Evolutionary conservation across 2,113 vertebrate species (phyloP).

Genomic region (Myxocyprinus asiaticus): DNA sequence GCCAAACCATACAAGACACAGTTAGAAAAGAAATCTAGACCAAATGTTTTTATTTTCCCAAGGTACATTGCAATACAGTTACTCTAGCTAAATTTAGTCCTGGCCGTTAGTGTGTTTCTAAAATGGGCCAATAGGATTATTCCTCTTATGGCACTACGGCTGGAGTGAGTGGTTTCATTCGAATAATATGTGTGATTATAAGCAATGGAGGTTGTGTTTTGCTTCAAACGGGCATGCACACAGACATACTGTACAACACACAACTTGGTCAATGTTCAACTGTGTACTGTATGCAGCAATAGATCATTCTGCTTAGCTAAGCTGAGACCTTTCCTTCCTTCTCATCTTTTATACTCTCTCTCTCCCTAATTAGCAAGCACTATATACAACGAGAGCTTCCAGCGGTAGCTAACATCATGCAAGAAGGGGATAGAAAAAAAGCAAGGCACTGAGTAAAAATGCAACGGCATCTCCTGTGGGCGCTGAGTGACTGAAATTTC

Average conservation of each 20-base stretch:
- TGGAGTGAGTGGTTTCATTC: conserved; percentile 21
- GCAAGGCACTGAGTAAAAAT: conserved; percentile 60
- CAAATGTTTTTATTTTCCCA: conserved; percentile 41
- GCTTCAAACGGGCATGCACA: conserved; percentile 6
- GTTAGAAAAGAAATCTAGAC: conserved; percentile 44
- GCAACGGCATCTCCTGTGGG: conserved; percentile 79
- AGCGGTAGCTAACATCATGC: conserved; percentile 50
- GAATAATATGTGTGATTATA: conserved; percentile 8
- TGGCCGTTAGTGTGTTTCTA: conserved; percentile 51
- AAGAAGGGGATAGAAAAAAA: conserved; percentile 41
- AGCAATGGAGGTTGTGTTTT: background rate
- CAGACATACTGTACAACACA: no score
- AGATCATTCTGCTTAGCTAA: conserved; percentile 60
- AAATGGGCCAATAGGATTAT: conserved; percentile 46
- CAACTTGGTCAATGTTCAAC: conserved; percentile 5
- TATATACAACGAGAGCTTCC: conserved; percentile 45
- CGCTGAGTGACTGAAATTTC: conserved; percentile 77
- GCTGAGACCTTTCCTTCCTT: conserved; percentile 22
- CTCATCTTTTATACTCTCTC: background rate
- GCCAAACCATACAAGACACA: background rate
- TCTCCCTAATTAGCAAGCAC: conserved; percentile 41
- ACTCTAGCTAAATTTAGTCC: conserved; percentile 54
- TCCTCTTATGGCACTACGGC: conserved; percentile 16
- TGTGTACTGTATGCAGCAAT: conserved; percentile 28
- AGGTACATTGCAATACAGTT: conserved; percentile 41